Evolutionary conservation across 2,797 vertebrate genomes (phyloP), one percentile per base, ranked within the genome.

Genomic region (Lerista edwardsae): DNA sequence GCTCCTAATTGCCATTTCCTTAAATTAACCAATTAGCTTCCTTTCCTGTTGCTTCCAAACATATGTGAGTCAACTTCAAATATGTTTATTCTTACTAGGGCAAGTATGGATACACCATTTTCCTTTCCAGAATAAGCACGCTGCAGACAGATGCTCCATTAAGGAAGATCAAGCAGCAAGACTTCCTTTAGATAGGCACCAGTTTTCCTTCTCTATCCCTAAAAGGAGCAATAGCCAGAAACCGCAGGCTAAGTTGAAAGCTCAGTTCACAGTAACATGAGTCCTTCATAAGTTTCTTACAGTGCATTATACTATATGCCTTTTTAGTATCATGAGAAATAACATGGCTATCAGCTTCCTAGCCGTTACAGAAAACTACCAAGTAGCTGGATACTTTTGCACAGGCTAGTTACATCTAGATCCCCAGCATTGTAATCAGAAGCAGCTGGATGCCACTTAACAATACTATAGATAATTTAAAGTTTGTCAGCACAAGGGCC

Each of bases 21-120:
- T 21, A 69, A 69, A 25, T 21, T 36, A 55, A 39, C 51, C 67
- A 71, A 55, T 59, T 80, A 57, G 34, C 55, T 29, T 36, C n/a
- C 31, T 55, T 69, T 47, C 65, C 65, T 80, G 79, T n/a, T 69
- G 79, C 57, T 57, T 61, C 67, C 51, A 81, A 72, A 81, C 67
- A 61, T 2, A 10, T 39, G n/a, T 71, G 25, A 59, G 34, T 80
- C 67, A 71, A 19, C 12, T 9, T 17, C 41, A 80, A 80, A 69
- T 36, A 36, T 27, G n/a, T 36, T 59, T 69, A 31, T 69, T 57
- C 25, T 64, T 80, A 65, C 10, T 21, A 29, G 47, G 55, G 41
- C 51, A 27, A 55, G 27, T 61, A 25, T 71, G 34, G 34, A 41
- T n/a, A 79, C 10, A n/a, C n/a, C 31, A 11, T 21, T 67, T 21